Evolutionary conservation across 2,888 invertebrate species (phyloP).

Genomic region (Thecophora atra): DNA sequence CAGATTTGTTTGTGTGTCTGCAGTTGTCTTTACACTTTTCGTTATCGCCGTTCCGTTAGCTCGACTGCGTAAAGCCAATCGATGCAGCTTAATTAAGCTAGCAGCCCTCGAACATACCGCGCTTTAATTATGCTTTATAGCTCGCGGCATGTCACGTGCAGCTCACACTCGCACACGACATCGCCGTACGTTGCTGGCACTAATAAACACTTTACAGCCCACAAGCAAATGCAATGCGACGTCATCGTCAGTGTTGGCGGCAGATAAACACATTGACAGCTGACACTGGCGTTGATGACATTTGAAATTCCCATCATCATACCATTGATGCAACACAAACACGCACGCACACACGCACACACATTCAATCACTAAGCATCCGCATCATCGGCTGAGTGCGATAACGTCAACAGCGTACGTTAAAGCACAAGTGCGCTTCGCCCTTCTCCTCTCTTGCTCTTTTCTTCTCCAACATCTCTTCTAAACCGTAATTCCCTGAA

Average conservation of each 20-base stretch:
- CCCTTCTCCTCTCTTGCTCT: neutral
- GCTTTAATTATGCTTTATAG: conserved; percentile 4
- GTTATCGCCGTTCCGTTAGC: no score
- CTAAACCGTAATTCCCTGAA: neutral
- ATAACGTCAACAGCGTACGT: no score
- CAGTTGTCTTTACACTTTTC: no score
- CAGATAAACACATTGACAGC: conserved; percentile 29
- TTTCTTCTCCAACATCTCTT: neutral
- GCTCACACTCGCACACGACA: neutral
- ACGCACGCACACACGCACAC: no score
- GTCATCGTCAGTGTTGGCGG: neutral
- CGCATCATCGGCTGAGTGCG: no score
- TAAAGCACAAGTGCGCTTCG: no score
- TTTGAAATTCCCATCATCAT: conserved; percentile 2
- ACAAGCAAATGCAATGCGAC: neutral
- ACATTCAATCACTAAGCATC: no score
- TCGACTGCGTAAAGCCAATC: neutral
- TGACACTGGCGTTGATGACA: conserved; percentile 22
- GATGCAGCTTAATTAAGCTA: conserved; percentile 1
- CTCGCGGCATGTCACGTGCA: neutral
- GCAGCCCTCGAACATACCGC: neutral
- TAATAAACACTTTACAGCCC: conserved; percentile 4
- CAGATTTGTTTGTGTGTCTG: no score
- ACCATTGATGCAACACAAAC: neutral
- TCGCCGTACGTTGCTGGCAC: neutral